phyloP scores from a whole-genome alignment of 2,797 vertebrate genomes.

The Zonotrichia albicollis region DNA sequence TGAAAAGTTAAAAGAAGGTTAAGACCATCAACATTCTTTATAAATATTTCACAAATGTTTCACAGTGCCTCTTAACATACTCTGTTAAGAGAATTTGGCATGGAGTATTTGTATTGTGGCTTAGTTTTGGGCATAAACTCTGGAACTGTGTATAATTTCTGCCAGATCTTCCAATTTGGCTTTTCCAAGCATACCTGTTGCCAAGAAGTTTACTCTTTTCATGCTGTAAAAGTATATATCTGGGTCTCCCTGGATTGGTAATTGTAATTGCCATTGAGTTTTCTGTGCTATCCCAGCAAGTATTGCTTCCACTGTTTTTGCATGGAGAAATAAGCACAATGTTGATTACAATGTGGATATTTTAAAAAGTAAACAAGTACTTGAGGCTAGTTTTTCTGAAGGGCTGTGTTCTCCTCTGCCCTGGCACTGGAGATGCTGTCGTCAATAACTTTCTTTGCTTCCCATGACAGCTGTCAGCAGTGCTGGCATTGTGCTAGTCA shows the following conservation, averaged over 20 bases:
- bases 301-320: not conserved
- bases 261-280: not conserved
- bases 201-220: not conserved
- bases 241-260: not conserved
- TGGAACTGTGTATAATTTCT: not conserved
- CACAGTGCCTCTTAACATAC: not conserved
- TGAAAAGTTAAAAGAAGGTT: not conserved
- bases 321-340: not conserved
- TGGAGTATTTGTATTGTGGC: not conserved
- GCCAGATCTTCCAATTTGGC: not conserved
- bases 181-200: not conserved
- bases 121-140: not conserved
- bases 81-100: not conserved
- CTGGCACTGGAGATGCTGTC: not conserved
- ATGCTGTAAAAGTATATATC: not conserved
- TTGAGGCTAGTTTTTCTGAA: not conserved
- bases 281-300: not conserved
- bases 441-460: slow-evolving; percentile 3
- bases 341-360: not conserved
- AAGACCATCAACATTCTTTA: not conserved
- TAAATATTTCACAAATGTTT: not conserved
- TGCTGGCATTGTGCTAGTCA: not conserved
- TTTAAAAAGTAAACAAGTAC: not conserved
- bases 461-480: not conserved
- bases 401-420: not conserved